Conservation (phyloP, 2,797 vertebrate species). For the Cyclopterus lumpus region DNA sequence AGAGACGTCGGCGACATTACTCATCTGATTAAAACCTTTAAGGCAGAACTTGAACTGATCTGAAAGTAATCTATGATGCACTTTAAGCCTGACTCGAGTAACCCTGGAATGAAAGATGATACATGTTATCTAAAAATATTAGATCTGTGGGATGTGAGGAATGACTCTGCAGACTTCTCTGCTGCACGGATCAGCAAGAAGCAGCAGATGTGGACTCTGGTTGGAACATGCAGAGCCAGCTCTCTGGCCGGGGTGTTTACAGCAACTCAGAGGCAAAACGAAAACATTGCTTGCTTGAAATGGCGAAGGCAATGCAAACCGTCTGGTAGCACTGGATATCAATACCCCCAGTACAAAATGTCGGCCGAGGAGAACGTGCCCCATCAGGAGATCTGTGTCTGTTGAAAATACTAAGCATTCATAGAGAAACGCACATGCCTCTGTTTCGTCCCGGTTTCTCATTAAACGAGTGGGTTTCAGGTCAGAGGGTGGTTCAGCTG, state of each 20-base stretch:
- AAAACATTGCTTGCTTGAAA: conserved; percentile 58
- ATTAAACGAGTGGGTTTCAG: conserved; percentile 30
- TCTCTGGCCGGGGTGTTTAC: conserved; percentile 64
- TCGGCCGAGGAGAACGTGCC: conserved; percentile 41
- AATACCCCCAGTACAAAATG: conserved; percentile 34
- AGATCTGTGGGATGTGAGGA: conserved; percentile 43
- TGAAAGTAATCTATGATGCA: conserved; percentile 32
- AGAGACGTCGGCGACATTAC: conserved; percentile 36
- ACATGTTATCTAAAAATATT: conserved; percentile 31
- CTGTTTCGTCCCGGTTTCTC: conserved; percentile 29
- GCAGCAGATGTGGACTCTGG: conserved; percentile 71
- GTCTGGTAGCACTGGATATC: conserved; percentile 45
- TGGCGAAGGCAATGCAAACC: conserved; percentile 39
- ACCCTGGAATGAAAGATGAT: conserved; percentile 39
- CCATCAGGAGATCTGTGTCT: conserved; percentile 19
- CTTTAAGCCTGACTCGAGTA: conserved; percentile 15
- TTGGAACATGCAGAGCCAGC: conserved; percentile 62
- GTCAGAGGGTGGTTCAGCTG: conserved; percentile 10
- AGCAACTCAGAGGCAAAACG: conserved; percentile 41
- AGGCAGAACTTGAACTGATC: conserved; percentile 17
- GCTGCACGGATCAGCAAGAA: conserved; percentile 58
- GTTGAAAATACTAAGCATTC: conserved; percentile 28
- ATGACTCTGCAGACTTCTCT: conserved; percentile 54
- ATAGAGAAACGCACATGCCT: conserved; percentile 11
- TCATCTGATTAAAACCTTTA: conserved; percentile 28